These are phyloP conservation scores for Eilema sororculum DNA, from an alignment of 2,888 invertebrate species.

Conservation along the genomic window DNA sequence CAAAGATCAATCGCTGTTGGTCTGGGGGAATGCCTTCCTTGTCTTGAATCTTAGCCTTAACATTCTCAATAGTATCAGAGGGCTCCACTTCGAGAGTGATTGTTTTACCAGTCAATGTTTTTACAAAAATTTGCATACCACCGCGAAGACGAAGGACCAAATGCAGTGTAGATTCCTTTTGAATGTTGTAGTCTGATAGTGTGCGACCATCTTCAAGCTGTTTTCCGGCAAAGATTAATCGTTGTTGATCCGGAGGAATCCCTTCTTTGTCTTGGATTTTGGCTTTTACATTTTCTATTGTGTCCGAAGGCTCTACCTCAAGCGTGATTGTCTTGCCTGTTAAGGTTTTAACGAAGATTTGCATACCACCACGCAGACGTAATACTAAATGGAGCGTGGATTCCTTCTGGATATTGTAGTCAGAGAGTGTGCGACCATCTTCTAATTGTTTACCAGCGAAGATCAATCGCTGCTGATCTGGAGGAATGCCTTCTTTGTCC, in stretches of 20 bases:
- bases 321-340: conserved; percentile 58
- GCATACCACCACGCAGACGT: conserved; percentile 58
- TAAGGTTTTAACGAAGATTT: conserved; percentile 57
- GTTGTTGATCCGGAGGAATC: conserved; percentile 57
- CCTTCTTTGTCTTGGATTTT: conserved; percentile 60
- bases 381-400: conserved; percentile 52
- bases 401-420: conserved; percentile 51
- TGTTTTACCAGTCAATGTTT: conserved; percentile 55
- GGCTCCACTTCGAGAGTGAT: conserved; percentile 55
- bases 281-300: conserved; percentile 57
- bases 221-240: conserved; percentile 57
- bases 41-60: conserved; percentile 58
- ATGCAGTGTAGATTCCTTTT: conserved; percentile 55
- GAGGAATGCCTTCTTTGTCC: conserved; percentile 43
- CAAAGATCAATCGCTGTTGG: conserved; percentile 57
- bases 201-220: conserved; percentile 59
- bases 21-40: conserved; percentile 60
- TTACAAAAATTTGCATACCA: conserved; percentile 59
- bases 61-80: conserved; percentile 58
- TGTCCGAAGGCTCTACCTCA: conserved; percentile 56
- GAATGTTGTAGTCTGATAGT: conserved; percentile 55
- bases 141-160: conserved; percentile 54
- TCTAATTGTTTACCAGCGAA: conserved; percentile 45
- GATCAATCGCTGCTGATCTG: conserved; percentile 42
- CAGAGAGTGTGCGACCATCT: conserved; percentile 36